A percentile compares a stretch with the other conserved stretches of the same genome.
Conservation (phyloP, 2,888 invertebrate genomes). For the Leptinotarsa peninsularis region DNA sequence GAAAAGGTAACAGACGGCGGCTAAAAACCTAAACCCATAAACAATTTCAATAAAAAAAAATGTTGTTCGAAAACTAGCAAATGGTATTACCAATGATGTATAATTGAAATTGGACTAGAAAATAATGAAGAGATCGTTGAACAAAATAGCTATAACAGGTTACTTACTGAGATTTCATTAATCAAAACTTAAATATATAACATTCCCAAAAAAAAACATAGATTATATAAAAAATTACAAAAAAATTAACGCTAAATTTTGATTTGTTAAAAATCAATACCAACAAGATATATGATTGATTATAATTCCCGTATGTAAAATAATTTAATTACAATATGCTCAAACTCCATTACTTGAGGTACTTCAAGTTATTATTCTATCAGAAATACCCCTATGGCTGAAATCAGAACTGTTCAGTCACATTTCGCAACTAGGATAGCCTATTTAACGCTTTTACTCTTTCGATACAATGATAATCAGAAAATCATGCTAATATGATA, state of each 20-base stretch:
- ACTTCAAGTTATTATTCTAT: not conserved
- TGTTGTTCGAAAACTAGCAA: not conserved
- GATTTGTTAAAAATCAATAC: constrained; percentile 17
- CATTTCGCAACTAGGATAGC: constrained; percentile 11
- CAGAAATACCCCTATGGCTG: not conserved
- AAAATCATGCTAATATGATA: constrained; percentile 27
- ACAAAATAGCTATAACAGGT: not conserved
- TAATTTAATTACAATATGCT: not conserved
- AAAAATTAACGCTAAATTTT: constrained; percentile 24
- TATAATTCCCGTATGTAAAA: constrained; percentile 17
- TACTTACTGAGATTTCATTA: not conserved
- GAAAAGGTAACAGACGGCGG: too few species aligned
- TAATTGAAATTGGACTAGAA: not conserved
- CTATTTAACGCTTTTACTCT: constrained; percentile 1
- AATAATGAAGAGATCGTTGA: constrained; percentile 4
- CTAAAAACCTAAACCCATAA: too few species aligned
- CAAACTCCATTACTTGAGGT: constrained; percentile 5
- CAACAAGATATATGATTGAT: constrained; percentile 19
- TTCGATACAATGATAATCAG: constrained; percentile 16
- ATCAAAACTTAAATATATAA: not conserved
- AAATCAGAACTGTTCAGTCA: not conserved
- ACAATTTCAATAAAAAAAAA: too few species aligned
- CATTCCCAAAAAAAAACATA: constrained; percentile 7
- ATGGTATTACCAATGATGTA: not conserved
- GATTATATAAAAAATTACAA: constrained; percentile 30